Base-by-base conservation (phyloP, 2,888 invertebrate genomes). In the Chymomyza caudatula region DNA sequence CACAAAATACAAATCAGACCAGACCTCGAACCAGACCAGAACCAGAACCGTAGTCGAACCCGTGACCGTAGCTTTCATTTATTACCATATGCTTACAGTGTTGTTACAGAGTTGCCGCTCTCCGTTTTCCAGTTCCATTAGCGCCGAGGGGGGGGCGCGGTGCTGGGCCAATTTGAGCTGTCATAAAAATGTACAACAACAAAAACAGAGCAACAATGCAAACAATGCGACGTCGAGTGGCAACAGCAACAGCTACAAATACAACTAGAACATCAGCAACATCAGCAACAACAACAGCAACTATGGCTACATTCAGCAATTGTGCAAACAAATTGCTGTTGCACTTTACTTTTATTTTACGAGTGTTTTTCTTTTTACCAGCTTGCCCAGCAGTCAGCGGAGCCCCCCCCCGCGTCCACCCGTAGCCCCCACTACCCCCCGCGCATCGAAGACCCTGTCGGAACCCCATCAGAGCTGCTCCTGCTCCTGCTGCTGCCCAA, bases 321-420 rank as follows among this genome's bases (percentile, higher is more conserved):
- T 81, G 81, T 84, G 82, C 79, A 81, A 82, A 82, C 85, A 83
- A 83, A 83, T 83, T 83, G 83, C 85, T 85, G 83, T 79, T 82
- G 83, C 83, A 83, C 85, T 83, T 82, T 82, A 80, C 80, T 83
- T 85, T 82, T 78, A 80, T 83, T 85, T 84, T 84, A 84, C 83
- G 83, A 84, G 83, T 80, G 83, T 66, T 63, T 71, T 66, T 70
- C 54, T 61, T 54, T 64, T 67, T 37, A 65, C 74, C 72, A 58
- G 71, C 69, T 69, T 75, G 73, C 71, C 62, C 77, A 72, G 77
- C 72, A 76, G 71, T 78, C 13, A 11, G 19, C 13, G 29, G 55
- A 2, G n/a, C 11, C 51, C 19, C 42, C 8, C 29, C 11, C 29
- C 11, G 11, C 29, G 11, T 3, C 2, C 11, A 8, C 5, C 11